A percentile compares a stretch with the other conserved stretches of the same genome.
phyloP scores from a whole-genome alignment of 2,797 vertebrate species.

The Oreochromis grahami region DNA sequence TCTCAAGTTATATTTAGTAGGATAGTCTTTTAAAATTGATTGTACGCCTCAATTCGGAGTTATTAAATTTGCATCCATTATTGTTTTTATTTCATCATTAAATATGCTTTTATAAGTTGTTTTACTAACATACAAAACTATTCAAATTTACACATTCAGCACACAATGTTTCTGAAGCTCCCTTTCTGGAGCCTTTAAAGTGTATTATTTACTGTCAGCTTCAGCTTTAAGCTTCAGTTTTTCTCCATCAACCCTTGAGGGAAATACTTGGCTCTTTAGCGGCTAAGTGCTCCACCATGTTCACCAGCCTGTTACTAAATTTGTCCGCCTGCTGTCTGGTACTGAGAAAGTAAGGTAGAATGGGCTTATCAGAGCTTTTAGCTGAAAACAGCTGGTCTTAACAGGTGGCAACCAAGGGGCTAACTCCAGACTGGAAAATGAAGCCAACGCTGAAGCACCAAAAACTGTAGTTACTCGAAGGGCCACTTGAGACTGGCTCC shows the following conservation, averaged over 20 bases:
- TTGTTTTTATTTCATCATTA: background rate
- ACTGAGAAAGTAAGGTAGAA: background rate
- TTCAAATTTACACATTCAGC: background rate
- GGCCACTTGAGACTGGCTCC: background rate
- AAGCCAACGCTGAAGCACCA: background rate
- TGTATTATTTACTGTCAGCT: background rate
- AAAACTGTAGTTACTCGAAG: background rate
- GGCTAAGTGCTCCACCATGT: background rate
- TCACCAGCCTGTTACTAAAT: background rate
- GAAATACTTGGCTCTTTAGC: background rate
- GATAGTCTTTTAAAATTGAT: background rate
- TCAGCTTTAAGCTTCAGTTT: background rate
- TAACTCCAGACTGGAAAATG: background rate
- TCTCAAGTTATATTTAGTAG: background rate
- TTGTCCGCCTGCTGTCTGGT: background rate
- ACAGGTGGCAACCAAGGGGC: background rate
- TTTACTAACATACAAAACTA: background rate
- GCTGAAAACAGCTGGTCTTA: background rate
- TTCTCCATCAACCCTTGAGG: background rate
- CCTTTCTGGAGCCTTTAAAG: background rate
- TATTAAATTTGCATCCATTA: background rate
- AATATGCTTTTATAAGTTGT: background rate
- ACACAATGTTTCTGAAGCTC: background rate
- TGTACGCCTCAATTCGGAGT: fast-evolving
- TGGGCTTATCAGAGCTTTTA: background rate